phyloP scores from a whole-genome alignment of 2,888 invertebrate genomes.

The Halictus quadricinctus region DNA sequence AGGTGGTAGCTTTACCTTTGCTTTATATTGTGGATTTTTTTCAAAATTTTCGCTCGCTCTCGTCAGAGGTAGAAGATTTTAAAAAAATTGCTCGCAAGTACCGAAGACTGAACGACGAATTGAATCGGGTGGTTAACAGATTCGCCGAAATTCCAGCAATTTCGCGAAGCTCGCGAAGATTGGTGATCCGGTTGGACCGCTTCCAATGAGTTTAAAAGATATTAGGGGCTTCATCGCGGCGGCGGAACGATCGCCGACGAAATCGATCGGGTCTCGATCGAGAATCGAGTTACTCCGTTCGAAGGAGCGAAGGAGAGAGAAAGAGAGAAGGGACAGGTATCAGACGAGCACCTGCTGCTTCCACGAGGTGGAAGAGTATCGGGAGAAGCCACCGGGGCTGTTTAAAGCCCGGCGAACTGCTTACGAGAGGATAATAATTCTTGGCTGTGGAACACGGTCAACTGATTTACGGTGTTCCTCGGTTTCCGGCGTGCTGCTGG shows the following conservation, averaged over 20 bases:
- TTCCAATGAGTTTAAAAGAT: neutral
- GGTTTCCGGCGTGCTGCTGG: slow-evolving; percentile 9
- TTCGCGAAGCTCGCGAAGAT: neutral
- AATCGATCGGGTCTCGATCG: neutral
- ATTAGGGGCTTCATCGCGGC: slow-evolving; percentile 6
- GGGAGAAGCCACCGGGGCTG: slow-evolving; percentile 7
- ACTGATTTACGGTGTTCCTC: slow-evolving; percentile 27
- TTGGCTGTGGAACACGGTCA: slow-evolving; percentile 9
- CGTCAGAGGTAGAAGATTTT: neutral
- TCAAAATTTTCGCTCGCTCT: neutral
- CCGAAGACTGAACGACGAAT: neutral
- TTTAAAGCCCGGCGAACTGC: slow-evolving; percentile 16
- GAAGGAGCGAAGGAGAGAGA: neutral
- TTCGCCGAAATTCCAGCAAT: neutral
- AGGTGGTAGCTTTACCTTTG: neutral
- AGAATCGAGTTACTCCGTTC: neutral
- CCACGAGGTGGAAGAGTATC: neutral
- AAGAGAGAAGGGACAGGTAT: neutral
- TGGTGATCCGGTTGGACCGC: neutral
- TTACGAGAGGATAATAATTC: slow-evolving; percentile 30
- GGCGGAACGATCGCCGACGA: neutral
- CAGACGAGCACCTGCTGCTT: neutral
- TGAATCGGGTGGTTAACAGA: neutral
- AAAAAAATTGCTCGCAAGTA: neutral
- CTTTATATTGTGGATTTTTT: neutral